Evolutionary conservation across 2,888 invertebrate species (phyloP).

Genomic region (Urechis unicinctus): DNA sequence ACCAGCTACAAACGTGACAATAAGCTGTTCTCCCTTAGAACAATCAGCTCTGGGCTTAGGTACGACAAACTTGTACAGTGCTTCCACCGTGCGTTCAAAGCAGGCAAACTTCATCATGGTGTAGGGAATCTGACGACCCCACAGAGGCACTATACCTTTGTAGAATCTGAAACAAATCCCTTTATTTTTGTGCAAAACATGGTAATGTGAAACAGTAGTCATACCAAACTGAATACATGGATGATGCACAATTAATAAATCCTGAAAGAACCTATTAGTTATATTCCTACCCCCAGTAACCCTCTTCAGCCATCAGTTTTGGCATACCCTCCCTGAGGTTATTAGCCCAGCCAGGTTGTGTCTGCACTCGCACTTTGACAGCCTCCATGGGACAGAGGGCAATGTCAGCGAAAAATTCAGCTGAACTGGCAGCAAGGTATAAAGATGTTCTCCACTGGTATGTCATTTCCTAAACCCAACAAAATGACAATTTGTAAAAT

Average conservation of each 20-base stretch:
- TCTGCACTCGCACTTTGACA: slow-evolving; percentile 93
- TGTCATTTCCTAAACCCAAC: slow-evolving; percentile 65
- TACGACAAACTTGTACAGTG: slow-evolving; percentile 82
- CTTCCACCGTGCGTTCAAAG: slow-evolving; percentile 92
- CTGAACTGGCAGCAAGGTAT: slow-evolving; percentile 87
- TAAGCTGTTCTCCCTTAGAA: slow-evolving; percentile 82
- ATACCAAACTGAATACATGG: too few relatives aligned
- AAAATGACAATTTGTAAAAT: too few relatives aligned
- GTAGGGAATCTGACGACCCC: slow-evolving; percentile 97
- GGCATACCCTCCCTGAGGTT: slow-evolving; percentile 85
- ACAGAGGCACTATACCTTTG: slow-evolving; percentile 91
- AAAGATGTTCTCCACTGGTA: slow-evolving; percentile 82
- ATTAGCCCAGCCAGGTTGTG: slow-evolving; percentile 84
- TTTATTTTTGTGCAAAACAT: too few relatives aligned
- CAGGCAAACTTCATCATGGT: slow-evolving; percentile 99
- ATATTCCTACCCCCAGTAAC: slow-evolving; percentile 70
- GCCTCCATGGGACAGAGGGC: slow-evolving; percentile 95
- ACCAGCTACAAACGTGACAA: slow-evolving; percentile 91
- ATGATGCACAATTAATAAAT: too few relatives aligned
- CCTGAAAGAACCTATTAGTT: too few relatives aligned
- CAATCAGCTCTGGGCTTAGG: slow-evolving; percentile 90
- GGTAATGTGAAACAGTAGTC: too few relatives aligned
- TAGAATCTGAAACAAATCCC: slow-evolving; percentile 69
- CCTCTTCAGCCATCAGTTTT: slow-evolving; percentile 83
- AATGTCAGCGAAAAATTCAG: slow-evolving; percentile 99